phyloP scores from a whole-genome alignment of 64 coral and sea anemone species.

The Dendrophyllia cribrosa region DNA sequence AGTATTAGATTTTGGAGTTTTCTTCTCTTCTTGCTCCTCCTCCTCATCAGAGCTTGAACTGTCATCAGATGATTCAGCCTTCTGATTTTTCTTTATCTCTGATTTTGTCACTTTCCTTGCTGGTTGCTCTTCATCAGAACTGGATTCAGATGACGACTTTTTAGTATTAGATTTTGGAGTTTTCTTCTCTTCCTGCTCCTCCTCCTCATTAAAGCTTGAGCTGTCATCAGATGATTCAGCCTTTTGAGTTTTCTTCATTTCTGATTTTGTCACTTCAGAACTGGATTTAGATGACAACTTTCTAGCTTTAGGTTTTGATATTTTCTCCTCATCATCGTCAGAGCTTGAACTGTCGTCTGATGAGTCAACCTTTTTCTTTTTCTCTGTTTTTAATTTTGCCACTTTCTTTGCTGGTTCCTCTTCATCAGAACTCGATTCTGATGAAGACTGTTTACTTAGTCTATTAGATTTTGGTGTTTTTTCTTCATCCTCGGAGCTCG shows the following conservation, averaged over 20 bases:
- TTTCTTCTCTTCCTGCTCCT: neutral
- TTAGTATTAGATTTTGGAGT: neutral
- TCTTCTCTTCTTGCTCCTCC: neutral
- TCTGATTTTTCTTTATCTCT: conserved; percentile 2
- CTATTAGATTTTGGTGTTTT: neutral
- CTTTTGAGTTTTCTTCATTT: neutral
- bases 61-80: neutral
- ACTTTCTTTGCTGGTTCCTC: neutral
- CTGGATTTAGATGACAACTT: neutral
- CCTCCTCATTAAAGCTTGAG: neutral
- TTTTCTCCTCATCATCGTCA: neutral
- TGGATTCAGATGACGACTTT: conserved; percentile 7
- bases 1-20: neutral
- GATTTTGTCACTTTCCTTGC: conserved; percentile 4
- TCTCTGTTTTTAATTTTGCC: neutral
- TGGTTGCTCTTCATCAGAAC: conserved; percentile 30
- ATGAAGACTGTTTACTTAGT: neutral
- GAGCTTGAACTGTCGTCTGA: neutral
- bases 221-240: neutral
- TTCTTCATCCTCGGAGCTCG: neutral
- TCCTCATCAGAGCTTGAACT: conserved; percentile 20
- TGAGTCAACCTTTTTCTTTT: neutral
- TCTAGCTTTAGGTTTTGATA: neutral
- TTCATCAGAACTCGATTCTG: conserved; percentile 24
- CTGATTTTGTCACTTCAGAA: conserved; percentile 24